phyloP scores from a whole-genome alignment of 2,797 vertebrate species.

The Notoglanidium macrostoma region DNA sequence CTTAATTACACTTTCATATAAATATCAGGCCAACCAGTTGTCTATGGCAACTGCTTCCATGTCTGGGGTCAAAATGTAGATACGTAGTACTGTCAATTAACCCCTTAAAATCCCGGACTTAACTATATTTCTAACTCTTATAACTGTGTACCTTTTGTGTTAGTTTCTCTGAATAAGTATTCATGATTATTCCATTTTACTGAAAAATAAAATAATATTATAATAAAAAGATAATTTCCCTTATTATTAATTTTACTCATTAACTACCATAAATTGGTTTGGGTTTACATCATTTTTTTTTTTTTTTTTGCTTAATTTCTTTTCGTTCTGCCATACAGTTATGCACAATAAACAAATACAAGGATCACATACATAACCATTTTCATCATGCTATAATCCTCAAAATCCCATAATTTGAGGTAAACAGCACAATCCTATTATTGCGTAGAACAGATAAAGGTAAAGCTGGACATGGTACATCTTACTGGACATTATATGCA shows the following conservation, averaged over 20 bases:
- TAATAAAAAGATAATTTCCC: no score
- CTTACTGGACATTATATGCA: not conserved
- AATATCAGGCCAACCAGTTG: conserved; percentile 41
- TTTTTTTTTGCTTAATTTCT: no score
- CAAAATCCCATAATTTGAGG: not conserved
- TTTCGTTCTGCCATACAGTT: not conserved
- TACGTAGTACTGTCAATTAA: not conserved
- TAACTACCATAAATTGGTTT: not conserved
- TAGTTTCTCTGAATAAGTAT: not conserved
- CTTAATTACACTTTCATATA: conserved; percentile 34
- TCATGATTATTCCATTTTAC: not conserved
- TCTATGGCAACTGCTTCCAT: conserved; percentile 35
- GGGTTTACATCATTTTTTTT: no score
- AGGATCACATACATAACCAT: not conserved
- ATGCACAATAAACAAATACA: not conserved
- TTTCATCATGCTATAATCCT: not conserved
- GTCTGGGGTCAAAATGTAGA: conserved; percentile 17
- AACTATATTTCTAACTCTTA: not conserved
- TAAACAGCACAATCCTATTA: not conserved
- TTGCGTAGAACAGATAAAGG: not conserved
- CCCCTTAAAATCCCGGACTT: not conserved
- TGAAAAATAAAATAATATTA: not conserved
- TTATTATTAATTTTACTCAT: no score
- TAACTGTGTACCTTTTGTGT: not conserved
- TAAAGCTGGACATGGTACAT: not conserved